phyloP scores from a whole-genome alignment of 2,888 invertebrate genomes.

The Lordiphosa fenestrarum region DNA sequence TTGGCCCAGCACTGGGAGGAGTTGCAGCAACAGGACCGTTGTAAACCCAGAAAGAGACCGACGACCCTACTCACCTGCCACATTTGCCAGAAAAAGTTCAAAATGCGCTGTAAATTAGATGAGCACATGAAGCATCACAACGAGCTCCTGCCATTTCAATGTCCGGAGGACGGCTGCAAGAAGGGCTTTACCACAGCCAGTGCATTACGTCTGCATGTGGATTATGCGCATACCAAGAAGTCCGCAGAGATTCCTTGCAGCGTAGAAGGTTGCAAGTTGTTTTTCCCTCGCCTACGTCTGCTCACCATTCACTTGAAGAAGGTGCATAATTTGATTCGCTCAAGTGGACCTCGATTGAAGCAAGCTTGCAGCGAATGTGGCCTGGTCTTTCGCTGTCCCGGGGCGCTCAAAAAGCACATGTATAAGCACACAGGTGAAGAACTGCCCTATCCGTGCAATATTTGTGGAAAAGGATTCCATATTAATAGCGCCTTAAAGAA shows the following conservation, averaged over 20 bases:
- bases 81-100: conserved; percentile 74
- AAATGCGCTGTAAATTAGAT: conserved; percentile 66
- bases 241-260: conserved; percentile 64
- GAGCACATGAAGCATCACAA: conserved; percentile 78
- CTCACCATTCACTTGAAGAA: conserved; percentile 74
- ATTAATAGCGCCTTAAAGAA: conserved; percentile 78
- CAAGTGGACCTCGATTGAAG: conserved; percentile 53
- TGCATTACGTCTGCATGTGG: conserved; percentile 71
- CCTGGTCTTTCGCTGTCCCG: conserved; percentile 73
- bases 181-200: conserved; percentile 76
- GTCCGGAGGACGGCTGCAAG: conserved; percentile 62
- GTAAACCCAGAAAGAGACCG: conserved; percentile 18
- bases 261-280: conserved; percentile 67
- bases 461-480: conserved; percentile 77
- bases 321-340: conserved; percentile 61
- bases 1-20: conserved; percentile 51
- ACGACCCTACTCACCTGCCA: conserved; percentile 62
- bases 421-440: conserved; percentile 77
- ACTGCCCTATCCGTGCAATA: conserved; percentile 76
- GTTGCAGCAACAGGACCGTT: conserved; percentile 29
- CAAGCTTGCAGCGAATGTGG: conserved; percentile 75
- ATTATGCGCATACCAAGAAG: conserved; percentile 71
- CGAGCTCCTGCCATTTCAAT: conserved; percentile 74
- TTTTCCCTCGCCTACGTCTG: conserved; percentile 72
- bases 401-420: conserved; percentile 77